A percentile compares a stretch with the other conserved stretches of the same genome.
phyloP scores from a whole-genome alignment of 1,140 invertebrate genomes.

The Diabrotica virgifera region DNA sequence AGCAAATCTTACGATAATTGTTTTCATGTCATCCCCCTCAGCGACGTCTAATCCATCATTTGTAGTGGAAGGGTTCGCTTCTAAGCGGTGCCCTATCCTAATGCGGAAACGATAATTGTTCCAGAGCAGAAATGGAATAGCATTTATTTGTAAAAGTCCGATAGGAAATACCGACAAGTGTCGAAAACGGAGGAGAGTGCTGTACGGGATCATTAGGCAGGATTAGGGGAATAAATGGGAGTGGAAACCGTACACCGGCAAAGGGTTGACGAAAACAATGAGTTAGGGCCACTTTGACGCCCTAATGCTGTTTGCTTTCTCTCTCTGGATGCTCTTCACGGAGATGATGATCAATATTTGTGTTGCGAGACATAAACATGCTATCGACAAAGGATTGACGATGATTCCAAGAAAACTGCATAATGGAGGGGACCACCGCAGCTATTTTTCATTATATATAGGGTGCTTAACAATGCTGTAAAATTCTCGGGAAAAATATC shows the following conservation, averaged over 20 bases:
- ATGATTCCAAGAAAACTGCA: no score
- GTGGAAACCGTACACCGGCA: constrained; percentile 37
- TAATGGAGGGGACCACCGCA: no score
- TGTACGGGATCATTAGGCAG: constrained; percentile 41
- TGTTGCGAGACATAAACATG: constrained; percentile 3
- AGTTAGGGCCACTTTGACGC: constrained; percentile 16
- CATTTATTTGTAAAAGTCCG: constrained; percentile 39
- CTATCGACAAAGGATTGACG: background rate
- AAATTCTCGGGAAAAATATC: no score
- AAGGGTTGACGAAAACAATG: constrained; percentile 42
- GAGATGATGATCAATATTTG: constrained; percentile 11
- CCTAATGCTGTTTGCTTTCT: constrained; percentile 20
- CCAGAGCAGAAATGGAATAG: constrained; percentile 40
- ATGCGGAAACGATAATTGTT: constrained; percentile 46
- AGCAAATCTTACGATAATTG: constrained; percentile 35
- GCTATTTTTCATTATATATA: no score
- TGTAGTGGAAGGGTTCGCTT: constrained; percentile 34
- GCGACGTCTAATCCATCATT: constrained; percentile 44
- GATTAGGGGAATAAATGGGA: constrained; percentile 36
- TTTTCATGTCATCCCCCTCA: constrained; percentile 38
- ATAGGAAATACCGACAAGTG: constrained; percentile 39
- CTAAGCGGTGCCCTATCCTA: constrained; percentile 34
- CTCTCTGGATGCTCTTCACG: background rate
- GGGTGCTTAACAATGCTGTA: no score
- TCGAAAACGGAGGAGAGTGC: constrained; percentile 32